Conservation (phyloP, 1,140 invertebrate genomes). For the Phenacoccus solenopsis region DNA sequence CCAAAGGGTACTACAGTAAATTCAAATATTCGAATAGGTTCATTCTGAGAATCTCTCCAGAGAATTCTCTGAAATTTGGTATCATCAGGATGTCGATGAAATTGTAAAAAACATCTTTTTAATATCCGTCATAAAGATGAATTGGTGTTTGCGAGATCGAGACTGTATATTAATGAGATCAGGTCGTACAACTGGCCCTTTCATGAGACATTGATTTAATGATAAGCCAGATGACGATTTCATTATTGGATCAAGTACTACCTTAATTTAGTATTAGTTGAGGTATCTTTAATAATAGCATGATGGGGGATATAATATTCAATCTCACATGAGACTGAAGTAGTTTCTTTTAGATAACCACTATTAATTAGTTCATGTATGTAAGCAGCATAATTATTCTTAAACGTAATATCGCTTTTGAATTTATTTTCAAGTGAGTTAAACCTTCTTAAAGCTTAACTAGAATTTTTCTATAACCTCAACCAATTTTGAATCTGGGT, state of each 20-base stretch:
- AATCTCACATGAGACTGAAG: neutral
- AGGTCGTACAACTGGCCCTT: neutral
- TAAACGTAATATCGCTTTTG: neutral
- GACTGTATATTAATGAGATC: neutral
- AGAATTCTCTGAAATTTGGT: neutral
- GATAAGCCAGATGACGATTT: too few species aligned
- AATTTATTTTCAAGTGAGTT: neutral
- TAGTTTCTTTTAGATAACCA: neutral
- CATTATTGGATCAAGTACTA: constrained; percentile 7
- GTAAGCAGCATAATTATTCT: neutral
- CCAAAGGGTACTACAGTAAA: constrained; percentile 35
- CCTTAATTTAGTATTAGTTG: constrained; percentile 18
- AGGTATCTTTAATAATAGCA: constrained; percentile 19
- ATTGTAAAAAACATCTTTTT: constrained; percentile 5
- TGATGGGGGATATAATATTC: constrained; percentile 22
- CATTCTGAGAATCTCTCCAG: neutral
- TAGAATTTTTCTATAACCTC: neutral
- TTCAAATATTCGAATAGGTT: constrained; percentile 29
- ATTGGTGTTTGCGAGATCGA: neutral
- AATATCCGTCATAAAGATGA: neutral
- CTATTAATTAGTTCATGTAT: neutral
- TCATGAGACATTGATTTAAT: neutral
- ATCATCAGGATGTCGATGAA: neutral
- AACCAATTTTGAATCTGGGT: too few species aligned
- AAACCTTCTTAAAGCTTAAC: neutral